Evolutionary conservation across 2,888 invertebrate species (phyloP).

Genomic region (Polydrusus tereticollis): DNA sequence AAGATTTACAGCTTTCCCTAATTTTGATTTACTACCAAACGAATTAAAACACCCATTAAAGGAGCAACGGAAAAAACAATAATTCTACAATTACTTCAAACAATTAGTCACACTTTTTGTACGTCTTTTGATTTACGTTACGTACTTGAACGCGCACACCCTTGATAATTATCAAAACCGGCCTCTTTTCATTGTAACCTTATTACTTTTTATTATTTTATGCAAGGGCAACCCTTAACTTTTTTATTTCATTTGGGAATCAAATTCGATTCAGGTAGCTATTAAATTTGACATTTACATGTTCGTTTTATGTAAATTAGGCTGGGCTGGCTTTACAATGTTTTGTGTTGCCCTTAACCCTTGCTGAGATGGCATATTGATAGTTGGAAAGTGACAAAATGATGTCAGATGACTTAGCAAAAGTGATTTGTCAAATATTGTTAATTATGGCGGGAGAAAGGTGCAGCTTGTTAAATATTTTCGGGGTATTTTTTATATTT

Average conservation of each 20-base stretch:
- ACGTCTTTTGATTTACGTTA: constrained; percentile 39
- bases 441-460: background rate
- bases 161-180: constrained; percentile 34
- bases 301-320: constrained; percentile 46
- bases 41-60: constrained; percentile 20
- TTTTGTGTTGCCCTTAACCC: constrained; percentile 9
- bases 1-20: constrained; percentile 15
- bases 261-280: constrained; percentile 49
- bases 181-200: constrained; percentile 39
- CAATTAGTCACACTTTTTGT: constrained; percentile 45
- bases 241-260: constrained; percentile 39
- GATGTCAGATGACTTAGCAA: background rate
- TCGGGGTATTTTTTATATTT: background rate
- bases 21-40: constrained; percentile 21
- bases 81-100: constrained; percentile 43
- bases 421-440: constrained; percentile 3
- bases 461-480: background rate
- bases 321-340: constrained; percentile 1
- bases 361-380: background rate
- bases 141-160: constrained; percentile 27
- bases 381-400: background rate
- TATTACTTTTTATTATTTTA: constrained; percentile 45
- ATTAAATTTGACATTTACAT: constrained; percentile 45
- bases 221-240: constrained; percentile 35
- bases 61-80: constrained; percentile 34